phyloP scores from a whole-genome alignment of 1,140 invertebrate genomes.

The Drosophila lacteicornis region DNA sequence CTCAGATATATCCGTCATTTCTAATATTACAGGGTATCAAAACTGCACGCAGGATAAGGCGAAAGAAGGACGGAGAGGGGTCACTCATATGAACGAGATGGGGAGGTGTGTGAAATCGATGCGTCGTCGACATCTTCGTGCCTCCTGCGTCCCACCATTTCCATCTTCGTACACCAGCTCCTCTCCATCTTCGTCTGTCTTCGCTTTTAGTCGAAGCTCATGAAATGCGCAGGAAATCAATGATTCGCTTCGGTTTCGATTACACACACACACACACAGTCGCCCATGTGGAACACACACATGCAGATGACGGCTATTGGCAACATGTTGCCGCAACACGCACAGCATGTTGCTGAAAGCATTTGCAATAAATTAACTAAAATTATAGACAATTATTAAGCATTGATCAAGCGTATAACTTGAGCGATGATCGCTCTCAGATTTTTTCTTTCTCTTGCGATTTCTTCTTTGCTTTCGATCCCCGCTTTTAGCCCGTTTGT shows the following conservation, averaged over 20 bases:
- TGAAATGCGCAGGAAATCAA: slow-evolving; percentile 84
- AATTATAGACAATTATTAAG: slow-evolving; percentile 82
- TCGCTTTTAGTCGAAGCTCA: slow-evolving; percentile 74
- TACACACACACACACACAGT: slow-evolving; percentile 62
- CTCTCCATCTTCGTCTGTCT: slow-evolving; percentile 44
- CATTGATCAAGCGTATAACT: slow-evolving; percentile 66
- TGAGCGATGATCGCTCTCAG: slow-evolving; percentile 48
- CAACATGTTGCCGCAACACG: slow-evolving; percentile 76
- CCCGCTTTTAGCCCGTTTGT: slow-evolving; percentile 12
- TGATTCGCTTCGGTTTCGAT: slow-evolving; percentile 82
- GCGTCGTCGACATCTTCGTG: slow-evolving; percentile 56
- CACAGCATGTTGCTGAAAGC: slow-evolving; percentile 79
- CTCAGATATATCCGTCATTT: neutral
- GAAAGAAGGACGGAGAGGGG: neutral
- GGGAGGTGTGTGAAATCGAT: slow-evolving; percentile 73
- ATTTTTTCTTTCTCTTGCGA: slow-evolving; percentile 9
- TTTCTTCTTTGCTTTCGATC: slow-evolving; percentile 1
- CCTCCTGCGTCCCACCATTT: slow-evolving; percentile 1
- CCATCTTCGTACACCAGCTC: neutral
- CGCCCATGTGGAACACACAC: slow-evolving; percentile 24
- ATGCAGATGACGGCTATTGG: slow-evolving; percentile 27
- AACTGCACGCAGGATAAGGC: slow-evolving; percentile 15
- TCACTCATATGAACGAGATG: neutral
- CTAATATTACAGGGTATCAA: slow-evolving; percentile 28
- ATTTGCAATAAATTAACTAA: slow-evolving; percentile 82